Conservation (phyloP, 2,113 vertebrate genomes). For the Notiomystis cincta region DNA sequence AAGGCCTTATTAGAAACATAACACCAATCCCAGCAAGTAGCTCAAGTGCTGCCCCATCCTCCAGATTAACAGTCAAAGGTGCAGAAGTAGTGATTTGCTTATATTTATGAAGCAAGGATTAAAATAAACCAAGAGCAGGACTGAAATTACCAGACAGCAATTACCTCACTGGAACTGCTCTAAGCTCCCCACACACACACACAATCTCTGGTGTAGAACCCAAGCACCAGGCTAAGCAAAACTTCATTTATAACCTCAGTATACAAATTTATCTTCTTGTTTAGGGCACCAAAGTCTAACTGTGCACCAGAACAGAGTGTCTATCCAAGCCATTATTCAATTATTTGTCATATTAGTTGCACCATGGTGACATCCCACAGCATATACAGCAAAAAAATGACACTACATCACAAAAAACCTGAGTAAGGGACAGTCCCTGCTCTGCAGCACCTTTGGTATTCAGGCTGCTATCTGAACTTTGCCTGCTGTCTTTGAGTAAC, state of each 20-base stretch:
- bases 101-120: neutral
- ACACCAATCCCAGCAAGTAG: neutral
- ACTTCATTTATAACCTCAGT: neutral
- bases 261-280: neutral
- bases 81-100: neutral
- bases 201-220: neutral
- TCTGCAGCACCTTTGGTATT: neutral
- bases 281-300: neutral
- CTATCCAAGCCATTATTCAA: neutral
- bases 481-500: neutral
- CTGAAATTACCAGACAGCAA: neutral
- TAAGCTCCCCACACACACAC: neutral
- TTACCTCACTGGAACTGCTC: neutral
- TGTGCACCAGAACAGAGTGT: rapidly evolving
- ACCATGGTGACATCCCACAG: neutral
- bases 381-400: neutral
- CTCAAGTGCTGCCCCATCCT: neutral
- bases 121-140: neutral
- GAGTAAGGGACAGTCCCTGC: neutral
- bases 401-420: neutral
- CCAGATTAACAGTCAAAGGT: neutral
- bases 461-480: neutral
- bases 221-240: neutral
- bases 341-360: neutral
- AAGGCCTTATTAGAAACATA: neutral